Percentiles rank a stretch among this genome's conserved stretches.
Evolutionary conservation across 2,888 invertebrate genomes (phyloP).

Genomic region (Trissolcus brochymenae): DNA sequence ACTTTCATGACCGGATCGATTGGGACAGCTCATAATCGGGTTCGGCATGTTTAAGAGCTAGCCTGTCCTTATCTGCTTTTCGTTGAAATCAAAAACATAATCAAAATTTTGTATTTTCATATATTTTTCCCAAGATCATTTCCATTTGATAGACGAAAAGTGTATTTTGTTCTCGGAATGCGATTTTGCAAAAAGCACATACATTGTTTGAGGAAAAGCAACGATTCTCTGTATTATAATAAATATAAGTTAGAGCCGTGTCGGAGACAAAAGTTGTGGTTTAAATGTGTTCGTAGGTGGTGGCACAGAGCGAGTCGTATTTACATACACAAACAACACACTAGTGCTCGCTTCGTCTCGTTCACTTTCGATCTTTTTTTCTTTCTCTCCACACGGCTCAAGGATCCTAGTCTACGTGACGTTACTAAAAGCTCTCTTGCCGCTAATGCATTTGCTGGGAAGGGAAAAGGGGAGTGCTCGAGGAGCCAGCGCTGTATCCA

Average conservation of each 20-base stretch:
- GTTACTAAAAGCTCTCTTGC: slow-evolving; percentile 68
- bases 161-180: too few species aligned
- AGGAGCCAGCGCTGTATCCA: slow-evolving; percentile 63
- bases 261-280: slow-evolving; percentile 68
- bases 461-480: slow-evolving; percentile 63
- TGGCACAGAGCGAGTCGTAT: slow-evolving; percentile 49
- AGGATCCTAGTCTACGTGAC: slow-evolving; percentile 64
- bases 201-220: slow-evolving; percentile 10
- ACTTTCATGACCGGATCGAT: slow-evolving; percentile 21
- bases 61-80: slow-evolving; percentile 13
- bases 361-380: slow-evolving; percentile 40
- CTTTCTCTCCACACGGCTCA: slow-evolving; percentile 43
- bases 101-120: too few species aligned
- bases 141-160: too few species aligned
- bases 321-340: slow-evolving; percentile 48
- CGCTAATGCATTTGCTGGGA: slow-evolving; percentile 75
- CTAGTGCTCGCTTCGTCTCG: slow-evolving; percentile 18
- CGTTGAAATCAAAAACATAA: neutral
- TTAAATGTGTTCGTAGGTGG: slow-evolving; percentile 61
- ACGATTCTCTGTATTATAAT: slow-evolving; percentile 13
- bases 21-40: slow-evolving; percentile 14
- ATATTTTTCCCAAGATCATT: too few species aligned
- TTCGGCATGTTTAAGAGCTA: slow-evolving; percentile 3
- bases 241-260: slow-evolving; percentile 43
- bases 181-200: too few species aligned